Conservation (phyloP, 2,797 vertebrate species). For the Gobio occitaniae region DNA sequence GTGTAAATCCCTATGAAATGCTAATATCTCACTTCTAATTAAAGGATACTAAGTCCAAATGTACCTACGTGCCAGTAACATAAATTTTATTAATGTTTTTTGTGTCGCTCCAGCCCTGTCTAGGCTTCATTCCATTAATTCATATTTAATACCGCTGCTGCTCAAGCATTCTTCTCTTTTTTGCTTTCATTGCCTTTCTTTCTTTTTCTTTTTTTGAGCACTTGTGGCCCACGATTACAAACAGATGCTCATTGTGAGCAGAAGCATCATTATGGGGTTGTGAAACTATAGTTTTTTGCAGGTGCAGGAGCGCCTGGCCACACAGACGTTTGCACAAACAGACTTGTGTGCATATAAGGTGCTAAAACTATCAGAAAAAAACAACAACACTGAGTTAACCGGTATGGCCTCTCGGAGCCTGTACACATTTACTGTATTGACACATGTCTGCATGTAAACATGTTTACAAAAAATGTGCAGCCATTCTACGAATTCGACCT, state of each 20-base stretch:
- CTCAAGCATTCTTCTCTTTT: conserved; percentile 49
- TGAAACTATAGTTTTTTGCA: conserved; percentile 54
- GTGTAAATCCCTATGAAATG: conserved; percentile 98
- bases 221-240: conserved; percentile 45
- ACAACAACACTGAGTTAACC: conserved; percentile 52
- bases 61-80: conserved; percentile 84
- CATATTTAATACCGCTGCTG: conserved; percentile 77
- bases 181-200: conserved; percentile 48
- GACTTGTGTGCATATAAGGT: conserved; percentile 47
- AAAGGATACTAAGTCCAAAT: conserved; percentile 96
- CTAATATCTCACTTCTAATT: conserved; percentile 99
- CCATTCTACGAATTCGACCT: conserved; percentile 78
- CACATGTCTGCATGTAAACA: conserved; percentile 77
- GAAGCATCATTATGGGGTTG: conserved; percentile 65
- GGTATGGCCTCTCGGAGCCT: conserved; percentile 65
- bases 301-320: conserved; percentile 51
- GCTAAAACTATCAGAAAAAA: conserved; percentile 36
- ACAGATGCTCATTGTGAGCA: conserved; percentile 62
- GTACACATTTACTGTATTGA: conserved; percentile 75
- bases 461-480: conserved; percentile 74
- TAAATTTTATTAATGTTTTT: conserved; percentile 71
- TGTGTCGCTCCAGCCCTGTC: conserved; percentile 66
- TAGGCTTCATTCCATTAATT: conserved; percentile 80
- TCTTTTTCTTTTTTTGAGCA: conserved; percentile 53
- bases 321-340: conserved; percentile 49